Percentiles rank a stretch among this genome's conserved stretches.
These are phyloP conservation scores for Atlantisia rogersi DNA, from an alignment of 2,113 vertebrate genomes.

Conservation along the genomic window DNA sequence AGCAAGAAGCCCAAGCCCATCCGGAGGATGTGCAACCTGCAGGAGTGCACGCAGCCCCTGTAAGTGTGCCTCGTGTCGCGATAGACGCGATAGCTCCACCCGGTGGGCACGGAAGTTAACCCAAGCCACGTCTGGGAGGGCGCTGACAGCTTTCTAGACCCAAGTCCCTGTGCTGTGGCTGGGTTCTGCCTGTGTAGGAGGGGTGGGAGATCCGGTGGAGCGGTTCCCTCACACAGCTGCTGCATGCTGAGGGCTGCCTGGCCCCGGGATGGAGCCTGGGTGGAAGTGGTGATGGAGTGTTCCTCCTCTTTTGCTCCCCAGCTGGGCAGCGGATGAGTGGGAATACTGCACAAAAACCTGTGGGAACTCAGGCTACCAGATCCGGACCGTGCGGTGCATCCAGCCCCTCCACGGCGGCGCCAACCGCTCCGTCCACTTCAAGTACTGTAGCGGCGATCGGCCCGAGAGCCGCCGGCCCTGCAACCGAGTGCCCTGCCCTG, in stretches of 20 bases:
- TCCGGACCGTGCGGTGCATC: slow-evolving; percentile 90
- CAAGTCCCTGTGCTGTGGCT: not conserved
- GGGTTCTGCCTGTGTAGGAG: not conserved
- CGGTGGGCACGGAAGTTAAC: too few relatives aligned
- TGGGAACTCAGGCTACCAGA: slow-evolving; percentile 89
- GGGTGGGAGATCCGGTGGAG: not conserved
- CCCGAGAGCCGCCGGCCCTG: slow-evolving; percentile 89
- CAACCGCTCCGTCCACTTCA: slow-evolving; percentile 91
- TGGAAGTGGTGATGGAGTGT: not conserved
- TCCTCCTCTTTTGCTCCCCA: slow-evolving; percentile 20
- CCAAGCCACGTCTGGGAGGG: rapidly evolving
- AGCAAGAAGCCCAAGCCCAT: slow-evolving; percentile 96
- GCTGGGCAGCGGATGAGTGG: slow-evolving; percentile 93
- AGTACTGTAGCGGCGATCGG: slow-evolving; percentile 87
- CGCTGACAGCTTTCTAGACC: not conserved
- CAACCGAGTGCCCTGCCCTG: slow-evolving; percentile 83
- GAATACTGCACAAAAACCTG: slow-evolving; percentile 95
- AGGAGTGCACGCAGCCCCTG: slow-evolving; percentile 93
- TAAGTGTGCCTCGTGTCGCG: slow-evolving; percentile 66
- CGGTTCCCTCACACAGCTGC: rapidly evolving
- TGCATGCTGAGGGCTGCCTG: not conserved
- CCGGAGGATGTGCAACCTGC: slow-evolving; percentile 93
- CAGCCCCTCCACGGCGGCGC: slow-evolving; percentile 83
- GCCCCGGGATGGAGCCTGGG: too few relatives aligned
- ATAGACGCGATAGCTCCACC: rapidly evolving